Percentiles rank a stretch among this genome's conserved stretches.
phyloP scores from a whole-genome alignment of 2,797 vertebrate genomes.

The Harpagifer antarcticus region DNA sequence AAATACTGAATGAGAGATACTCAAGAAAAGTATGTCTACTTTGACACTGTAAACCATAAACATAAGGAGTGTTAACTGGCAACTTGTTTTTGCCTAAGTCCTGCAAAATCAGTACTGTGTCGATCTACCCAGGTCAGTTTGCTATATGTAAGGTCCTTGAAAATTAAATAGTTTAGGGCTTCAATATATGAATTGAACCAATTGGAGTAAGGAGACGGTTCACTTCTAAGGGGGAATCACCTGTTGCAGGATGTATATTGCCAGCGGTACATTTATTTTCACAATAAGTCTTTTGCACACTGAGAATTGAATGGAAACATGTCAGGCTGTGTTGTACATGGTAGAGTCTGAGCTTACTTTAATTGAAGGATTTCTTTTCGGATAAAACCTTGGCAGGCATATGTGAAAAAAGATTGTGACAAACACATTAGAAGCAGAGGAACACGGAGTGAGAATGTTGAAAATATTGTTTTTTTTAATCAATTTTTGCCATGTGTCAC shows the following conservation, averaged over 20 bases:
- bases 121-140: not conserved
- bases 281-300: not conserved
- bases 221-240: not conserved
- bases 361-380: not conserved
- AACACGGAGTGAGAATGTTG: not conserved
- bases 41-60: not conserved
- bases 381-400: not conserved
- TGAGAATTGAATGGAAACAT: not conserved
- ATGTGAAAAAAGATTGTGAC: constrained; percentile 4
- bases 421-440: not conserved
- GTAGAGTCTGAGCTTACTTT: constrained; percentile 14
- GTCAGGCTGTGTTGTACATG: not conserved
- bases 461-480: not conserved
- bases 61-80: not conserved
- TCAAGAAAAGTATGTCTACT: not conserved
- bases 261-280: not conserved
- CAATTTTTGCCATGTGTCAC: not conserved
- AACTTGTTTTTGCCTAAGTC: not conserved
- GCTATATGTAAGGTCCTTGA: not conserved
- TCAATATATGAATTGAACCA: not conserved
- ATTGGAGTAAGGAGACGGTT: no score
- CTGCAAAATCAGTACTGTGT: not conserved
- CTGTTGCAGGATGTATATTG: not conserved
- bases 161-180: not conserved
- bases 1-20: not conserved